Percentiles rank a stretch among this genome's conserved stretches.
Conservation (phyloP, 92 coral and sea anemone species). For the Palythoa caribaeorum region DNA sequence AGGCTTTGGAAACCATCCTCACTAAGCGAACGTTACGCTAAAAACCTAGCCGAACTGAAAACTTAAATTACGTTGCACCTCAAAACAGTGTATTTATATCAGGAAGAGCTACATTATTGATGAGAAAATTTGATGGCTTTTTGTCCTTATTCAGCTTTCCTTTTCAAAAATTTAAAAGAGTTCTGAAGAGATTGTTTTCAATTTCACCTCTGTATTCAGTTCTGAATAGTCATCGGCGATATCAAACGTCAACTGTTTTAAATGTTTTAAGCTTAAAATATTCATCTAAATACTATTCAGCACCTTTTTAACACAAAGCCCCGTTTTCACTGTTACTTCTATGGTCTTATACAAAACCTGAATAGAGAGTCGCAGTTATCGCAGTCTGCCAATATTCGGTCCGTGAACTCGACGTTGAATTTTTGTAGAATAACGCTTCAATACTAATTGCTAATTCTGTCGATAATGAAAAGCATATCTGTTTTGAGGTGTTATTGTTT, state of each 20-base stretch:
- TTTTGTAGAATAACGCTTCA: too few relatives aligned
- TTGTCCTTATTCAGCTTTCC: not conserved
- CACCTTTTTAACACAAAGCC: not conserved
- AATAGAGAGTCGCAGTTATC: too few relatives aligned
- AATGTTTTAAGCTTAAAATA: not conserved
- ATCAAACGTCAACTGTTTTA: not conserved
- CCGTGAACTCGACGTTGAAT: too few relatives aligned
- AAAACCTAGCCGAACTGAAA: not conserved
- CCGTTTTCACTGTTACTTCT: not conserved
- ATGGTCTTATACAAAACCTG: too few relatives aligned
- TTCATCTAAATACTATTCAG: not conserved
- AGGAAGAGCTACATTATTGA: not conserved
- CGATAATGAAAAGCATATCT: too few relatives aligned
- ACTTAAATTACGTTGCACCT: not conserved
- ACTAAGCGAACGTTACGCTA: not conserved
- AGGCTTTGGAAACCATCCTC: not conserved
- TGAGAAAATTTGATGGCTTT: not conserved
- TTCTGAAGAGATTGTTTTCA: not conserved
- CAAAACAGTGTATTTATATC: not conserved
- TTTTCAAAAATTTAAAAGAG: not conserved
- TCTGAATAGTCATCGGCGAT: not conserved
- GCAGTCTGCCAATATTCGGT: too few relatives aligned
- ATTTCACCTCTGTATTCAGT: not conserved
- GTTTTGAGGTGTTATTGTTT: too few relatives aligned
- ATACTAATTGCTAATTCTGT: too few relatives aligned